These are phyloP conservation scores for Diacarnus erythraeanus DNA, from an alignment of 37 sponge, comb jelly and placozoan species.

Conservation along the genomic window DNA sequence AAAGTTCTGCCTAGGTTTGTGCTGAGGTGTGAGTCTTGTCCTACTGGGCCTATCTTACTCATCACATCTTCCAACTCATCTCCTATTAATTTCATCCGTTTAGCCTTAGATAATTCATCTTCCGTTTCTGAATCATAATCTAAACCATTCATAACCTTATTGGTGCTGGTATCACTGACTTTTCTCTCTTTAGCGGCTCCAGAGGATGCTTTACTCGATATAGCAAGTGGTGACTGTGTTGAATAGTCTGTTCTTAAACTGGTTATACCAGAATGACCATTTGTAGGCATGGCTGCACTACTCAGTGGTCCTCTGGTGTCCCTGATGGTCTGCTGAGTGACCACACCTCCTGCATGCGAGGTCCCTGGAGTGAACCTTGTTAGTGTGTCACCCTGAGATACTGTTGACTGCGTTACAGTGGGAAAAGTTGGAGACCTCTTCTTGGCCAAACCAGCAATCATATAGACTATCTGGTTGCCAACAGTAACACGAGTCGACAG, in stretches of 20 bases:
- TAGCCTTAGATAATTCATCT: background rate
- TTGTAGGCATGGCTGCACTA: background rate
- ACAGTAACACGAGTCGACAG: constrained; percentile 34
- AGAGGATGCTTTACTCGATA: background rate
- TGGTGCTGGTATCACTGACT: background rate
- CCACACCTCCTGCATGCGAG: background rate
- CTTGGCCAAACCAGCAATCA: constrained; percentile 32
- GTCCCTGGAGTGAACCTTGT: background rate
- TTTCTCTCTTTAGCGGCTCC: background rate
- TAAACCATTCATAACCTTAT: background rate
- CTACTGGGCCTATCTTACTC: background rate
- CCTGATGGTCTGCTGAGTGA: background rate
- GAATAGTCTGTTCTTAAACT: background rate
- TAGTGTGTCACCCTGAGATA: background rate
- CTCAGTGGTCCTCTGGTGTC: background rate
- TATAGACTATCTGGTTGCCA: constrained; percentile 14
- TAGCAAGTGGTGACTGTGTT: background rate
- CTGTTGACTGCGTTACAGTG: background rate
- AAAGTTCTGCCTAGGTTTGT: no score
- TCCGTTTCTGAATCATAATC: background rate
- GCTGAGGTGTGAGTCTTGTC: background rate
- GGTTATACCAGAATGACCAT: background rate
- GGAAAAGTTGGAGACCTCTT: constrained; percentile 3
- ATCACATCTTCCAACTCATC: background rate
- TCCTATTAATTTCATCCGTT: background rate